A percentile compares a stretch with the other conserved stretches of the same genome.
Evolutionary conservation across 2,888 invertebrate genomes (phyloP).

Genomic region (Elysia crispata): DNA sequence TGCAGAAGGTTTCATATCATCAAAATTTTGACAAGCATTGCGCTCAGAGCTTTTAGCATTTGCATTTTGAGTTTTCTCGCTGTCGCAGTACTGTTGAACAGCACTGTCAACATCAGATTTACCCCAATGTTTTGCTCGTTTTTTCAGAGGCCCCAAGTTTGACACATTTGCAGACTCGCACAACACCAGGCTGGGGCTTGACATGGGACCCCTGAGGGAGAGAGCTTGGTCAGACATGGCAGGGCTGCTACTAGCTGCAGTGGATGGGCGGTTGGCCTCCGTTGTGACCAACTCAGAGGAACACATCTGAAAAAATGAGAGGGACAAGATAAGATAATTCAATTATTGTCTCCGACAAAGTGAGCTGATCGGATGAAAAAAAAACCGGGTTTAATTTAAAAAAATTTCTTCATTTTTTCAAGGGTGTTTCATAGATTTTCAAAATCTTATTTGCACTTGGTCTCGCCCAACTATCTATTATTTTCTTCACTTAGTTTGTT

Average conservation of each 20-base stretch:
- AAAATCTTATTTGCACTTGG: too few species aligned
- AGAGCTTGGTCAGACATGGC: background rate
- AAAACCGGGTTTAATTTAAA: too few species aligned
- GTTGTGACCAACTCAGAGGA: slow-evolving; percentile 34
- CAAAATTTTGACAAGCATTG: too few species aligned
- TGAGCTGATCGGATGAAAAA: too few species aligned
- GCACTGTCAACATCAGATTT: slow-evolving; percentile 25
- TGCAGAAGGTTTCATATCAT: too few species aligned
- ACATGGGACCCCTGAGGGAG: background rate
- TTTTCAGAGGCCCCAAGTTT: slow-evolving; percentile 47
- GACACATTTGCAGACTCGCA: background rate
- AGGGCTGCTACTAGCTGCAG: background rate
- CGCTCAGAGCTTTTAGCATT: too few species aligned
- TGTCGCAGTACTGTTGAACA: background rate
- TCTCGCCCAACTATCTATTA: too few species aligned
- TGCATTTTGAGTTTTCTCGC: too few species aligned
- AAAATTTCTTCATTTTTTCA: too few species aligned
- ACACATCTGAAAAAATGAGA: slow-evolving; percentile 41
- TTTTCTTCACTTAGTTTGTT: too few species aligned
- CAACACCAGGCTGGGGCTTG: background rate
- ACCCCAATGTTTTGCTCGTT: slow-evolving; percentile 50
- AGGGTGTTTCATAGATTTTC: too few species aligned
- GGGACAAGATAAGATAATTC: background rate
- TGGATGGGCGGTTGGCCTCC: background rate
- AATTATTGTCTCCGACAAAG: too few species aligned